Base-by-base conservation (phyloP, 2,113 vertebrate species). In the Piaya cayana region DNA sequence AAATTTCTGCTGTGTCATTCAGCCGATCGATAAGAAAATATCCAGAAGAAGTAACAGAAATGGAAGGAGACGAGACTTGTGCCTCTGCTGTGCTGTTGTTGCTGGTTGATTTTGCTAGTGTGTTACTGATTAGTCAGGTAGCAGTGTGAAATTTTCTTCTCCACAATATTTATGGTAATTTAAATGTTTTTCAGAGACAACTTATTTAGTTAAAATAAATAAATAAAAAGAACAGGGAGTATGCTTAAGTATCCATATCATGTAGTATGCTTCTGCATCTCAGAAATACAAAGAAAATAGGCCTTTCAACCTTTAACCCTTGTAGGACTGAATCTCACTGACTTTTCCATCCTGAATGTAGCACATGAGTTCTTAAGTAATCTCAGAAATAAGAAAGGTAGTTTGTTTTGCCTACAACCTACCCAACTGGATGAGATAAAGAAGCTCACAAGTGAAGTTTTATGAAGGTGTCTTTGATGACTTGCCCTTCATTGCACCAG, bases 1-100 rank as follows among this genome's bases (percentile, higher is more conserved):
- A 92, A 93, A 95, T 92, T 91, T 90, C 79, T 95, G 91, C 92
- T 90, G 55, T 64, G 30, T 91, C 83, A 86, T 75, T 86, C 43
- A 82, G 56, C 43, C 58, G 45, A 90, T 88, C 69, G 2, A 92
- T 95, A 71, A 60, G n/a, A 83, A 82, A 12, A n/a, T 87, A 65
- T 36, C n/a, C 69, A 76, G 68, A 84, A 88, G 45, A 23, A 86
- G 13, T 55, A 78, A 56, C 39, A 69, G 9, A 53, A 70, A 37
- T 47, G 12, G 50, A 59, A 90, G n/a, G 15, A 36, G 49, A 50
- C 70, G 50, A 94, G 47, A 71, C 47, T 19, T 2, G 0, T 9
- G 42, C 8, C 30, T 86, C 62, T n/a, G 25, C 53, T 81, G 11
- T 13, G 25, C 25, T 84, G 9, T 59, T 71, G 17, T 49, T 86